Evolutionary conservation across 2,797 vertebrate species (phyloP), one percentile per base, ranked within the genome.

Genomic region (Tolypeutes matacus): DNA sequence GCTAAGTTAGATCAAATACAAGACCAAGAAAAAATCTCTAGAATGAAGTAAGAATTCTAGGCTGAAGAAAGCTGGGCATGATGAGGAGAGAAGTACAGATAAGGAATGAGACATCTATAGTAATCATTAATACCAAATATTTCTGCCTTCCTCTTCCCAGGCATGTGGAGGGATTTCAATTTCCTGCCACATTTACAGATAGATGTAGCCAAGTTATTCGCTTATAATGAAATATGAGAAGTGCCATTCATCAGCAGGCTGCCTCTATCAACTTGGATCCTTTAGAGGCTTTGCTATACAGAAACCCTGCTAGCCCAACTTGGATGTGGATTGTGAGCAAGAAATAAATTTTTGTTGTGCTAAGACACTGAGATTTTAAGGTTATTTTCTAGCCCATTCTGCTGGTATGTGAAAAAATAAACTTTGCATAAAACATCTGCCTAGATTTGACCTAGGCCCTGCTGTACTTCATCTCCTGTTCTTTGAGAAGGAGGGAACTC

Each of bases 201-300:
- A 80, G 18, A 17, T 8, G 3, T 84, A n/a, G 34, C 13, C 72
- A 64, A 72, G 21, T 67, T 84, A 42, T 77, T 93, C 94, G 17
- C 13, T 95, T 93, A 25, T 78, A 78, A 29, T 86, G 29, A 87
- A 89, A 72, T 51, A 70, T 25, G n/a, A 95, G 12, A 82, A 36
- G 1, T 46, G 34, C 20, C 36, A 5, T 53, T 86, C 18, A 78
- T 90, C 8, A 86, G 29, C 2, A 88, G 70, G 58, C 56, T 86
- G n/a, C 4, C 4, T 93, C n/a, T 13, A 92, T 4, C 60, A 73
- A 53, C 65, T 36, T 65, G 17, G 27, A 4, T 92, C 70, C 34
- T 58, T 53, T 39, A 78, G 12, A 77, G 36, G 1, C 49, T 77
- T 73, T 65, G 21, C 80, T 39, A 42, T 25, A 42, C 17, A 88